These are phyloP conservation scores for Octopus bimaculoides DNA, from an alignment of 1,140 invertebrate genomes.

Conservation along the genomic window DNA sequence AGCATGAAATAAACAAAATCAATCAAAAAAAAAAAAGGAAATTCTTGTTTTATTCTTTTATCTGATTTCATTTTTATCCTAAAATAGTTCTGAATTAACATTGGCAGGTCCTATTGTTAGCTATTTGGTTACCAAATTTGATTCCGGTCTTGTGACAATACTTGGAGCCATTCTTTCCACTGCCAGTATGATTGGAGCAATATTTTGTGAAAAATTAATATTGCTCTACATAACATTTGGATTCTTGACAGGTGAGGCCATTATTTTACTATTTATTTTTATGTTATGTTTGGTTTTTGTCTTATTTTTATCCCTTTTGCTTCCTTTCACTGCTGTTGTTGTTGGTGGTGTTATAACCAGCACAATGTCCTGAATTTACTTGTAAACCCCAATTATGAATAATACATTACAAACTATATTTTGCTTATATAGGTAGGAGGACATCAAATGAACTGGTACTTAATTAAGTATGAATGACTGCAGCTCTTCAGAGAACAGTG, in stretches of 20 bases:
- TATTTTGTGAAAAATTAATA: conserved; percentile 31
- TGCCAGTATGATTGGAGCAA: conserved; percentile 20
- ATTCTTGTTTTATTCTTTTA: no score
- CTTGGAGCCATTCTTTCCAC: conserved; percentile 28
- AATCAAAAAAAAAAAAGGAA: no score
- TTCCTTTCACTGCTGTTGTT: no score
- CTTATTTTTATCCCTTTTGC: no score
- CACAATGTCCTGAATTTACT: no score
- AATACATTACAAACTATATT: background rate
- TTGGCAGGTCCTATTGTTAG: conserved; percentile 35
- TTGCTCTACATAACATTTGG: conserved; percentile 34
- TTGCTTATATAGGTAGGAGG: background rate
- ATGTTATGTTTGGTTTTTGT: no score
- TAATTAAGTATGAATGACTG: no score
- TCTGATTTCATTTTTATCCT: no score
- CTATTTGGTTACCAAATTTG: conserved; percentile 34
- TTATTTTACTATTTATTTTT: no score
- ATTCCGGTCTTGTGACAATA: conserved; percentile 28
- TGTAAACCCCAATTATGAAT: background rate
- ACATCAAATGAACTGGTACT: background rate
- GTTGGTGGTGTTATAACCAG: no score
- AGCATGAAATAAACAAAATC: no score
- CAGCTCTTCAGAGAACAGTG: no score
- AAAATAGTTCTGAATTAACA: background rate
- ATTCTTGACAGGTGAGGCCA: conserved; percentile 29